Evolutionary conservation across 1,140 invertebrate species (phyloP).

Genomic region (Drosophila erecta): DNA sequence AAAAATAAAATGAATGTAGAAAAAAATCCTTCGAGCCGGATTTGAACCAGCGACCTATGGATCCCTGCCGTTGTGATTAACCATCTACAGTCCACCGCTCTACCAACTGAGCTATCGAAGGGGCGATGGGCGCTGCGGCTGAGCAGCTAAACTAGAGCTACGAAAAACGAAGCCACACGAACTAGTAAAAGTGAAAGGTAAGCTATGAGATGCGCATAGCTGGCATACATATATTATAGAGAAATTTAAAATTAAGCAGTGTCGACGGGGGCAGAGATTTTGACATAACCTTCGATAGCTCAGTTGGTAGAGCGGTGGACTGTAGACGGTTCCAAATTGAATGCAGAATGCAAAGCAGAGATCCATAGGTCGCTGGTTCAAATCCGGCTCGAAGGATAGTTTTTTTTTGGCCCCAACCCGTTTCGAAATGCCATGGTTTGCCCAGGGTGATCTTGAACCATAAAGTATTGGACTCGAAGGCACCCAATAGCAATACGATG

Average conservation of each 20-base stretch:
- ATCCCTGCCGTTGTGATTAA: slow-evolving; percentile 68
- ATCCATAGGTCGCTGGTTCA: slow-evolving; percentile 90
- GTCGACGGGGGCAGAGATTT: not conserved
- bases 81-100: slow-evolving; percentile 93
- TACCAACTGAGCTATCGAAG: slow-evolving; percentile 95
- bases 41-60: slow-evolving; percentile 90
- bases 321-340: slow-evolving; percentile 86
- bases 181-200: slow-evolving; percentile 22
- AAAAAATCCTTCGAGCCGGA: slow-evolving; percentile 87
- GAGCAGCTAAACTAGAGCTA: slow-evolving; percentile 2
- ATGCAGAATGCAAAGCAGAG: slow-evolving; percentile 5
- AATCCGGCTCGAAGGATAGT: slow-evolving; percentile 88
- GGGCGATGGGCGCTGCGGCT: slow-evolving; percentile 42
- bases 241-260: not conserved
- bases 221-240: not conserved
- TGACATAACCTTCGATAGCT: slow-evolving; percentile 89
- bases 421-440: too few relatives aligned
- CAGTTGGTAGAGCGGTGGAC: slow-evolving; percentile 95
- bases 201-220: slow-evolving; percentile 5
- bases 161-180: not conserved
- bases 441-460: not conserved
- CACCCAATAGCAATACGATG: not conserved
- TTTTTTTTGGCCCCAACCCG: slow-evolving; percentile 5
- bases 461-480: not conserved
- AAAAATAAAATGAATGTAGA: too few relatives aligned